Evolutionary conservation across 2,113 vertebrate species (phyloP), one percentile per base, ranked within the genome.

Genomic region (Lepus timidus): DNA sequence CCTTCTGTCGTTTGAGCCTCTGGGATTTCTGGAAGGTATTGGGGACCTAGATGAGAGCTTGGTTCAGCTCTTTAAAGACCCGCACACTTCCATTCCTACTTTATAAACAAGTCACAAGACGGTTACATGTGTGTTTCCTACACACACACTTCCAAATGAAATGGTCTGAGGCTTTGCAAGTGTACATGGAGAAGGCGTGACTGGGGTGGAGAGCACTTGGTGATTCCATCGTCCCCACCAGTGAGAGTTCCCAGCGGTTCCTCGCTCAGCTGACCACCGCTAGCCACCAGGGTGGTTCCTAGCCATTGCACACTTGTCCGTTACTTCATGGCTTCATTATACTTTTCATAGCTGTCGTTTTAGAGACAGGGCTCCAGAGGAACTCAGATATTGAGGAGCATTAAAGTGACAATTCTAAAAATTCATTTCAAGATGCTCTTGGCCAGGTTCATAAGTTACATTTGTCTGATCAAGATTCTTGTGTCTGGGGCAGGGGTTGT

Each of bases 321-420:
- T 93, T 67, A 64, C 62, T 90, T 79, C 78, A 23, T 52, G 75
- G 29, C 79, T 87, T 70, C 65, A 64, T n/a, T 78, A 23, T 9
- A 86, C n/a, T 29, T 83, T 93, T 90, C 86, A 12, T 68, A 75
- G 67, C 65, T 67, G 3, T 64, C 83, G 84, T 68, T 82, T 94
- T 91, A 94, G 93, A 95, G 88, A 70, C 19, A 89, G n/a, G 64
- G 86, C 78, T 25, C 55, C 85, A 89, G 93, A 85, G 85, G 52
- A 85, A 68, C 6, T 49, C 29, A 17, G 23, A 68, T 92, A 65
- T 80, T 88, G 51, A 85, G 49, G 6, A 89, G 19, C 25, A 49
- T 96, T 87, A 88, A 95, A 75, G 88, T 88, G 33, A 75, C 39
- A 83, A 89, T 94, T 93, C n/a, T 62, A 86, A 76, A 79, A 92